phyloP scores from a whole-genome alignment of 2,888 invertebrate genomes.

The Heteropelma amictum region DNA sequence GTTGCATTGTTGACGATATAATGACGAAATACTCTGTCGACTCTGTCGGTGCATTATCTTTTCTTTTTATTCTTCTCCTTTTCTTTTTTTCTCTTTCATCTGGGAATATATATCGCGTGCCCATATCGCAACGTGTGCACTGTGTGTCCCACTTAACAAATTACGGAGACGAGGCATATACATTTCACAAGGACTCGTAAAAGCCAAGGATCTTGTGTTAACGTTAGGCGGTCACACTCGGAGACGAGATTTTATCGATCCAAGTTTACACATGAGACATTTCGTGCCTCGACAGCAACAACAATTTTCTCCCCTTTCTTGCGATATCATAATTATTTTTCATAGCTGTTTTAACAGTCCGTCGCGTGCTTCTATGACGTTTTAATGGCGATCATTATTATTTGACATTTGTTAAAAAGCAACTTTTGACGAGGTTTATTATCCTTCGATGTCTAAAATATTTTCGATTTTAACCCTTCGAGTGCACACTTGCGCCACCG shows the following conservation, averaged over 20 bases:
- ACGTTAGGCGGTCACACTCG: neutral
- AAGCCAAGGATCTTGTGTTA: slow-evolving; percentile 6
- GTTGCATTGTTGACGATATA: slow-evolving; percentile 9
- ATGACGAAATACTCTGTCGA: slow-evolving; percentile 4
- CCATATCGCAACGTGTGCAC: neutral
- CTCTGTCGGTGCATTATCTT: neutral
- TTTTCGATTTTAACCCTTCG: no score
- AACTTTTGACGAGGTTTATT: no score
- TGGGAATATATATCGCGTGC: slow-evolving; percentile 29
- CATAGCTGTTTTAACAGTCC: neutral
- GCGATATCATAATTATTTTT: neutral
- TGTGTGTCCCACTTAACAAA: slow-evolving; percentile 19
- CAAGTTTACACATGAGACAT: neutral
- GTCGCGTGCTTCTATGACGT: no score
- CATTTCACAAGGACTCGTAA: slow-evolving; percentile 20
- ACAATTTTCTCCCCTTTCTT: neutral
- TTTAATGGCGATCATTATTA: no score
- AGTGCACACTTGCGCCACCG: no score
- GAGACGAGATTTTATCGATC: neutral
- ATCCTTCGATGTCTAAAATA: no score
- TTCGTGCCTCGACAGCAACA: neutral
- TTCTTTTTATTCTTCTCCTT: neutral
- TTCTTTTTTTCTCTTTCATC: neutral
- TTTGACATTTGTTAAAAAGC: no score
- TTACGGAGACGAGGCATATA: neutral